Evolutionary conservation across 2,797 vertebrate genomes (phyloP).

Genomic region (Rhyacichthys aspro): DNA sequence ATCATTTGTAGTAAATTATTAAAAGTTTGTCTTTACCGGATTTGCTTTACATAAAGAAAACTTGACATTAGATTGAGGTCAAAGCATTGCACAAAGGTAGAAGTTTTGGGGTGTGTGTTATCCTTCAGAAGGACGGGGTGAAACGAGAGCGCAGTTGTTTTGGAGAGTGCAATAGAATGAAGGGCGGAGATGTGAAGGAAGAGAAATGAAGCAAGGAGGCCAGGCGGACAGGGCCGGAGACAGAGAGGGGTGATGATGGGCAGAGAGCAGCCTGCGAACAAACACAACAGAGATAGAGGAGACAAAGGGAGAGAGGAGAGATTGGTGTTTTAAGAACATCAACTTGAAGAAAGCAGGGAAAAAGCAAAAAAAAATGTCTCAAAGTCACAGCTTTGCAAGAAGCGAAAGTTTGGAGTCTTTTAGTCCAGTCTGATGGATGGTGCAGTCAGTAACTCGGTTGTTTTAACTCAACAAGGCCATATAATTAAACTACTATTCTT

Average conservation of each 20-base stretch:
- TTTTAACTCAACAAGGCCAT: constrained; percentile 6
- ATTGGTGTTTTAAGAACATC: constrained; percentile 62
- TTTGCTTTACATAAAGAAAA: constrained; percentile 36
- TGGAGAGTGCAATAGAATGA: constrained; percentile 52
- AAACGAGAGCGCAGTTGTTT: constrained; percentile 49
- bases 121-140: constrained; percentile 38
- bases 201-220: constrained; percentile 56
- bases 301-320: constrained; percentile 46
- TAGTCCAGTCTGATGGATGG: constrained; percentile 65
- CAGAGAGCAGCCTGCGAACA: constrained; percentile 50
- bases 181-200: constrained; percentile 54
- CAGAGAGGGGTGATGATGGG: constrained; percentile 55
- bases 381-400: constrained; percentile 29
- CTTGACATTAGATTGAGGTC: constrained; percentile 42
- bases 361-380: constrained; percentile 39
- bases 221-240: constrained; percentile 59
- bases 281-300: constrained; percentile 31
- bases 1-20: constrained; percentile 36
- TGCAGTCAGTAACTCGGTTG: constrained; percentile 38
- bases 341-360: constrained; percentile 54
- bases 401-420: constrained; percentile 50
- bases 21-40: constrained; percentile 27
- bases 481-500: constrained; percentile 6
- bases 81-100: constrained; percentile 18
- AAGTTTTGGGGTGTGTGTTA: constrained; percentile 8